Base-by-base conservation (phyloP, 2,888 invertebrate genomes). In the Phortica okadai region DNA sequence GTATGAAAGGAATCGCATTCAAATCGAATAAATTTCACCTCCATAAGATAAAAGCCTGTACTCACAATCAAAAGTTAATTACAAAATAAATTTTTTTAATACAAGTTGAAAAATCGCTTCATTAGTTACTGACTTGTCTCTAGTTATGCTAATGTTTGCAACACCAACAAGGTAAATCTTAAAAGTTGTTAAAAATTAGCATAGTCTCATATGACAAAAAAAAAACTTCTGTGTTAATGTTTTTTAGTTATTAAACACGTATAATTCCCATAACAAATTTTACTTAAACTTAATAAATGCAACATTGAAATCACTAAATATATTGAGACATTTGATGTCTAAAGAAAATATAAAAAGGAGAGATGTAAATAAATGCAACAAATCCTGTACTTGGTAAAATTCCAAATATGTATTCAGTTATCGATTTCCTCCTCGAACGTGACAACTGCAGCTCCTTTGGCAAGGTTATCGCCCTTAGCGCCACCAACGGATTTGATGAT, bases 381-480 rank as follows among this genome's bases (percentile, higher is more conserved):
- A 76, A 66, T 76, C 67, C 81, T 83, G 83, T 82, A 84, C 83
- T 62, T 25, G 62, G 10, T 62, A 21, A 21, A 62, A 25, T 25
- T 64, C 56, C 33, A 10, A 21, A n/a, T 8, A 67, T 1, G 16
- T 6, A 11, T 7, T 73, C 81, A 83, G 59, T 85, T 77, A 16
- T 58, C 33, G n/a, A n/a, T 67, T 14, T 83, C 82, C 3, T 92
- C 92, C 77, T 93, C 93, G 77, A 95, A 93, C 64, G 92, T 90
- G 6, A 95, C 93, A 74, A 95, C 92, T 59, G 93, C 92, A 1
- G 93, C 92, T 66, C 95, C 95, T 89, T 98, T 99, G 11, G 95
- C 93, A 4, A 99, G 96, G 79, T 95, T 96, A 83, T 97, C 96
- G 0, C 98, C 98, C 44, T 78, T 93, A 92, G 94, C 94, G 87